These are phyloP conservation scores for Baryphthengus martii DNA, from an alignment of 2,113 vertebrate species.

Conservation along the genomic window DNA sequence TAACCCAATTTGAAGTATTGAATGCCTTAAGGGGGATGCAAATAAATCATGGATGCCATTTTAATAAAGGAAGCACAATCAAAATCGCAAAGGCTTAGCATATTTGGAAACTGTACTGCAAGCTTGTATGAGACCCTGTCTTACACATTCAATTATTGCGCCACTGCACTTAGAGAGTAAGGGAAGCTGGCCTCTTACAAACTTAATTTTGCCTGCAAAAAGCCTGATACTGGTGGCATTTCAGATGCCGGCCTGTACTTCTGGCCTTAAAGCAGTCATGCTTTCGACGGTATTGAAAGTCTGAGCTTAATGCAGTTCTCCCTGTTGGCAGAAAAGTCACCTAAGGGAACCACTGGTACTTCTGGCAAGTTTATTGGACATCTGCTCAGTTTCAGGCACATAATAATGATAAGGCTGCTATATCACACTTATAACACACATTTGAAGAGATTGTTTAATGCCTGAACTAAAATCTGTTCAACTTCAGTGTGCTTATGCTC, in stretches of 20 bases:
- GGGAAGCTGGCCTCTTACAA: neutral
- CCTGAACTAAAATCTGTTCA: neutral
- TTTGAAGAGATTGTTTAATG: neutral
- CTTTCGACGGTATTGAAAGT: neutral
- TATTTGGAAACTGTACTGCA: neutral
- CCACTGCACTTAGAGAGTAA: neutral
- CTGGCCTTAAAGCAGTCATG: neutral
- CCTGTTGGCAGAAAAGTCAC: neutral
- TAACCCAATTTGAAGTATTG: neutral
- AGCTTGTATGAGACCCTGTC: neutral
- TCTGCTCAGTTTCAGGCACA: neutral
- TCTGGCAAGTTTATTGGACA: neutral
- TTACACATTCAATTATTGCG: neutral
- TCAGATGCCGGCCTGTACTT: neutral
- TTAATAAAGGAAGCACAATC: neutral
- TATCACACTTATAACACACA: neutral
- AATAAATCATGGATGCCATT: neutral
- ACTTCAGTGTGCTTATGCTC: rapidly evolving
- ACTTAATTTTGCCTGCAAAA: neutral
- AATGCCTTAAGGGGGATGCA: neutral
- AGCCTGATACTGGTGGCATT: neutral
- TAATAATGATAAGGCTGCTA: neutral
- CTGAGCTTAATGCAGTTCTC: neutral
- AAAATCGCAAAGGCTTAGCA: neutral
- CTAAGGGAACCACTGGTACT: neutral